Percentiles rank a stretch among this genome's conserved stretches.
These are phyloP conservation scores for Nothoprocta pentlandii DNA, from an alignment of 2,113 vertebrate genomes.

Conservation along the genomic window DNA sequence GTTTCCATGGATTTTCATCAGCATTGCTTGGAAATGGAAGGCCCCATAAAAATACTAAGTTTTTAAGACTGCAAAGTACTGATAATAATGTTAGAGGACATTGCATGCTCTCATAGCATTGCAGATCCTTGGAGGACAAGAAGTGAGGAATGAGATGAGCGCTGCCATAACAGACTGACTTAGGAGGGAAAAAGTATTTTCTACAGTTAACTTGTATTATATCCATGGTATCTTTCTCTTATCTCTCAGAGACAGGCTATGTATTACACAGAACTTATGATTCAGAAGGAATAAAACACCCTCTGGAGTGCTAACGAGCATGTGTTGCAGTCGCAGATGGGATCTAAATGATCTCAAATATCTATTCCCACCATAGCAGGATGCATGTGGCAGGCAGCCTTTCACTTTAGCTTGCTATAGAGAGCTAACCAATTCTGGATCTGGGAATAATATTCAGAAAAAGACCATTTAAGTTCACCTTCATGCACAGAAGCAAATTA, in stretches of 20 bases:
- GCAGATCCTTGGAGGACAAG: background rate
- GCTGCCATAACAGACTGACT: background rate
- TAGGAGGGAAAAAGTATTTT: background rate
- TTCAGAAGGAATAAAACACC: constrained; percentile 17
- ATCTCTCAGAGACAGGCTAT: background rate
- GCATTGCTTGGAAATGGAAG: background rate
- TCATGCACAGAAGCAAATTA: background rate
- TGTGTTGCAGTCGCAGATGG: background rate
- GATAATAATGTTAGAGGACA: background rate
- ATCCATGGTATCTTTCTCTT: background rate
- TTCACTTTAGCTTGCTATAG: background rate
- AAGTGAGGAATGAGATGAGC: background rate
- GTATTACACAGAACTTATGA: background rate
- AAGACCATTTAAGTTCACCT: background rate
- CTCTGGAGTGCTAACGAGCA: background rate
- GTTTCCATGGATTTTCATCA: background rate
- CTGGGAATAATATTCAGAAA: background rate
- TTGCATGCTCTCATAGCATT: background rate
- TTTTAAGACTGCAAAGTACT: background rate
- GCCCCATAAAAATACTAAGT: background rate
- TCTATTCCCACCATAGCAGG: background rate
- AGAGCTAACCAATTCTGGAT: background rate
- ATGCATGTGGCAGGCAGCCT: background rate
- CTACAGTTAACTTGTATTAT: background rate
- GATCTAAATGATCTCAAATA: background rate